phyloP scores from a whole-genome alignment of 2,888 invertebrate species.

The Papilio elwesi region DNA sequence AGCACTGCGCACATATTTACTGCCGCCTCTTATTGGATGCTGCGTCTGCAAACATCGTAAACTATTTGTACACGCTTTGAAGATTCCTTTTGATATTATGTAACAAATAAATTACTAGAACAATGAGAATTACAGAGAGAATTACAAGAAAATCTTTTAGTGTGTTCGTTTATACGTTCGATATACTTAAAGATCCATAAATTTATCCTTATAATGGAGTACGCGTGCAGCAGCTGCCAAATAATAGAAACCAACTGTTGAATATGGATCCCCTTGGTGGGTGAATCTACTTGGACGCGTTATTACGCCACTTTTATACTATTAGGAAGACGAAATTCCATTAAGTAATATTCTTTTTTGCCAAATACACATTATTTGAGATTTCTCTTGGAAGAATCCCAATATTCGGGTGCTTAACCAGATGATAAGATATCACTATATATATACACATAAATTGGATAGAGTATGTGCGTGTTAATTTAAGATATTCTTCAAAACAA shows the following conservation, averaged over 20 bases:
- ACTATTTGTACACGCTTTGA: constrained; percentile 13
- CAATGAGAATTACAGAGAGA: constrained; percentile 1
- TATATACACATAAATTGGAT: background rate
- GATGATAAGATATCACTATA: background rate
- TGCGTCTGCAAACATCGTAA: constrained; percentile 23
- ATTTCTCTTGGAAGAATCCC: constrained; percentile 18
- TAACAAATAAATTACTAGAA: constrained; percentile 14
- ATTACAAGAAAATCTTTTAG: too few relatives aligned
- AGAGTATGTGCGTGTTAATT: background rate
- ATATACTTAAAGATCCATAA: background rate
- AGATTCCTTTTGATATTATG: constrained; percentile 8
- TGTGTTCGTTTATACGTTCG: too few relatives aligned
- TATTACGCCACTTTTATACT: constrained; percentile 1
- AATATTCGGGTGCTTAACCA: background rate
- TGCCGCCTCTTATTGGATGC: constrained; percentile 20
- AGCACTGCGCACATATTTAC: constrained; percentile 25
- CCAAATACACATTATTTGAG: background rate
- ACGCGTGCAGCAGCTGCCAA: background rate
- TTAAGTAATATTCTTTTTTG: constrained; percentile 20
- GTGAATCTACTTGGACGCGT: constrained; percentile 18
- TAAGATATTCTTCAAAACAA: background rate
- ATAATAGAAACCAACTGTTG: constrained; percentile 18
- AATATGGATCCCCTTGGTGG: constrained; percentile 15
- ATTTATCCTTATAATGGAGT: background rate
- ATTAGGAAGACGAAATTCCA: constrained; percentile 4